These are phyloP conservation scores for Pedetes capensis DNA, from an alignment of 2,113 vertebrate genomes.

Conservation along the genomic window DNA sequence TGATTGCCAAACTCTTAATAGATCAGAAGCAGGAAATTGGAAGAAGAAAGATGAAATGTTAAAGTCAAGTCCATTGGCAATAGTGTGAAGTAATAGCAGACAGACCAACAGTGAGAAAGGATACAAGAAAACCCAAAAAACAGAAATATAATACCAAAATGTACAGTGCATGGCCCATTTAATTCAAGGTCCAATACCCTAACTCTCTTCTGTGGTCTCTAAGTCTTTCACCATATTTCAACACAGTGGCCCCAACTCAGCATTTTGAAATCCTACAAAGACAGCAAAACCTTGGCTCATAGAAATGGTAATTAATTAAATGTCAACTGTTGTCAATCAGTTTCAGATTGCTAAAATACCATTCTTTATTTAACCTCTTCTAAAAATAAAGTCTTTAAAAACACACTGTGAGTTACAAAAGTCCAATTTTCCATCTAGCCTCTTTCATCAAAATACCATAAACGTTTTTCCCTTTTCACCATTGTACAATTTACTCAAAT, in stretches of 20 bases:
- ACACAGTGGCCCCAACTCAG: background rate
- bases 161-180: background rate
- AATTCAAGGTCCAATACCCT: background rate
- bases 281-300: slow-evolving; percentile 12
- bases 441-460: background rate
- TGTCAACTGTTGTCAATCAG: slow-evolving; percentile 50
- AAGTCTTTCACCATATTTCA: slow-evolving; percentile 36
- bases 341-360: slow-evolving; percentile 41
- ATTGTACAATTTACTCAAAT: background rate
- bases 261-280: slow-evolving; percentile 43
- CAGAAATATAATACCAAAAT: slow-evolving; percentile 16
- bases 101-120: slow-evolving; percentile 4
- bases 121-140: background rate
- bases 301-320: slow-evolving; percentile 45
- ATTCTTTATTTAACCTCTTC: background rate
- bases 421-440: background rate
- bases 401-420: background rate
- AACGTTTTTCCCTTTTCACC: background rate
- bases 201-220: background rate
- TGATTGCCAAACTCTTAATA: slow-evolving; percentile 47
- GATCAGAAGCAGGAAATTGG: slow-evolving; percentile 49
- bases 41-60: slow-evolving; percentile 39
- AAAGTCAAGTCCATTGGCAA: background rate
- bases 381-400: slow-evolving; percentile 24
- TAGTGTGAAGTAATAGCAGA: slow-evolving; percentile 4